Evolutionary conservation across 2,113 vertebrate species (phyloP), one percentile per base, ranked within the genome.

Genomic region (Crotalus viridis): DNA sequence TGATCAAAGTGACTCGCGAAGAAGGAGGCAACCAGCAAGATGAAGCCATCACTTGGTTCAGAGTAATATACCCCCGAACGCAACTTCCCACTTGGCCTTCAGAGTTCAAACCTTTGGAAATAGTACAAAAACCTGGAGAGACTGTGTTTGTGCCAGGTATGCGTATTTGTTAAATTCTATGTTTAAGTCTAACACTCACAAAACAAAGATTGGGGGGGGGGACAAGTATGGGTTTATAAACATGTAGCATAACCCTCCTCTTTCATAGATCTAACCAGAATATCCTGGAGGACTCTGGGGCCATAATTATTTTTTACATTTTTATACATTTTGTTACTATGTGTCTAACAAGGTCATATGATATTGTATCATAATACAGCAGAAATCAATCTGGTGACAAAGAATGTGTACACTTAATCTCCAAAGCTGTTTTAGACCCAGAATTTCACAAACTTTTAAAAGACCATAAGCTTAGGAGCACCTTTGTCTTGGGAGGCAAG

Each of bases 21-120:
- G 99, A 99, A n/a, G 99, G 99, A 0, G 99, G 99, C 7, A 99
- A 98, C 96, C 99, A 99, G 97, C 99, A 99, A 97, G 99, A 99
- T 0, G 99, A 99, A 96, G 99, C 99, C 4, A 99, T 99, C 96
- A 99, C 99, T 90, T 99, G 99, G 99, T 99, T 99, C 97, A 99
- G 93, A 0, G 97, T 99, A 93, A 98, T 99, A 52, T 99, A 99
- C 6, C 99, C 99, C 1, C 98, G 99, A 24, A 99, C 99, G 0
- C 99, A 99, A 97, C 98, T 98, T 61, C 97, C 98, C 5, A 98
- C 97, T 85, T 99, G 99, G 99, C 99, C 99, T 0, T 97, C 98
- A 0, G 99, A 99, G 92, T 99, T 99, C 97, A 98, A 97, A 43
- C 99, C 99, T 3, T 95, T 99, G 96, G 99, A 99, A 97, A 98